Evolutionary conservation across 2,888 invertebrate species (phyloP).

Genomic region (Drosophila limbata): DNA sequence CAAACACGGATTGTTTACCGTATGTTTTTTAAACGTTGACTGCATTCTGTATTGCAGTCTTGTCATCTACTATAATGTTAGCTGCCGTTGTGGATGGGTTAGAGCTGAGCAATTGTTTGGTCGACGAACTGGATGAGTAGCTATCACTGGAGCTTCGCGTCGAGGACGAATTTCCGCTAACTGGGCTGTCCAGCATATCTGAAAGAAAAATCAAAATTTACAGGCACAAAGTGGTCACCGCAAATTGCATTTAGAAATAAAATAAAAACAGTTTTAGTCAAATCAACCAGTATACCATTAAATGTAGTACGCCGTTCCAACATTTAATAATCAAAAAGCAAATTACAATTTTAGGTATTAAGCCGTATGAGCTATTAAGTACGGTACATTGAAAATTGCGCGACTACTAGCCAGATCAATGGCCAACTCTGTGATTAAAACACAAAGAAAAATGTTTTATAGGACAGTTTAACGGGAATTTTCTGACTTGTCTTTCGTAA

Average conservation of each 20-base stretch:
- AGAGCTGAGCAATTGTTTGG: conserved; percentile 89
- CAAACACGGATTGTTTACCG: not conserved
- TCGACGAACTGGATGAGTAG: conserved; percentile 93
- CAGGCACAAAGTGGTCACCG: not conserved
- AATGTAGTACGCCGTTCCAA: not conserved
- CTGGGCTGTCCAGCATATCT: conserved; percentile 88
- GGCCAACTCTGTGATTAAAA: not conserved
- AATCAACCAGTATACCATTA: not conserved
- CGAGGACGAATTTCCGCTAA: conserved; percentile 86
- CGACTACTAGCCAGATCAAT: not conserved
- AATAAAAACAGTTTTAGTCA: not conserved
- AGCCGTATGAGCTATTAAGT: not conserved
- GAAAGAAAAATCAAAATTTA: not conserved
- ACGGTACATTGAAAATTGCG: not conserved
- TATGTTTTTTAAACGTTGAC: conserved; percentile 80
- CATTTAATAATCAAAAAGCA: not conserved
- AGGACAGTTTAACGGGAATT: too few relatives aligned
- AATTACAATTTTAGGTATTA: not conserved
- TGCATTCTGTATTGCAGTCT: conserved; percentile 83
- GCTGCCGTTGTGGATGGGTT: conserved; percentile 83
- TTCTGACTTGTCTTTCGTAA: too few relatives aligned
- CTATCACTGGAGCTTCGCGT: conserved; percentile 92
- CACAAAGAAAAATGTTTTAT: too few relatives aligned
- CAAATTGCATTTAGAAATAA: not conserved
- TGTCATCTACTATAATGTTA: conserved; percentile 84